Percentiles rank a stretch among this genome's conserved stretches.
These are phyloP conservation scores for Choreutis nemorana DNA, from an alignment of 2,888 invertebrate genomes.

Conservation along the genomic window DNA sequence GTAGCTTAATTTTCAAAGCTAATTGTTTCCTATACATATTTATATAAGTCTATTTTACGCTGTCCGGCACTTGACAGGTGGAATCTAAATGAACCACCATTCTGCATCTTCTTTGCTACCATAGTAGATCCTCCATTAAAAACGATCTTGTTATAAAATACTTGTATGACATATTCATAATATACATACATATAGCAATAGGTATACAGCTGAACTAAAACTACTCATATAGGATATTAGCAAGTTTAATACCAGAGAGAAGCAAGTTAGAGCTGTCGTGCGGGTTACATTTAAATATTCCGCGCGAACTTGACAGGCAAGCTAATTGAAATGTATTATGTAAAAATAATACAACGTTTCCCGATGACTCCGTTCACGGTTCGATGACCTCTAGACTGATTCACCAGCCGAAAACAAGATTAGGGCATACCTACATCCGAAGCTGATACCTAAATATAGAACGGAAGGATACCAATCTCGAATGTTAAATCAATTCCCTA, in stretches of 20 bases:
- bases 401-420: conserved; percentile 21
- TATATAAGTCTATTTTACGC: too few species aligned
- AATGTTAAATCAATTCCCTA: conserved; percentile 10
- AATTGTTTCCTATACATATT: too few species aligned
- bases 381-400: conserved; percentile 8
- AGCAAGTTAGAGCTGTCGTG: conserved; percentile 37
- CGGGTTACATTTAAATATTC: conserved; percentile 47
- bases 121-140: too few species aligned
- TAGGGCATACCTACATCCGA: conserved; percentile 23
- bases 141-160: too few species aligned
- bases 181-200: too few species aligned
- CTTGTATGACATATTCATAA: too few species aligned
- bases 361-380: background rate
- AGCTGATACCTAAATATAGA: conserved; percentile 23
- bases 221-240: conserved; percentile 17
- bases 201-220: conserved; percentile 11
- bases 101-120: too few species aligned
- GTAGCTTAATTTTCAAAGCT: conserved; percentile 1
- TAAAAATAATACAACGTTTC: conserved; percentile 31
- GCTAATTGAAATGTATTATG: conserved; percentile 53
- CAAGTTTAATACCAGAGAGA: conserved; percentile 21
- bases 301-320: conserved; percentile 36
- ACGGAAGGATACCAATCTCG: conserved; percentile 16
- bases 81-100: too few species aligned
- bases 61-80: too few species aligned